A percentile compares a stretch with the other conserved stretches of the same genome.
These are phyloP conservation scores for Catostylus mosaicus DNA, from an alignment of 30 jellyfish, hydroid and myxozoan genomes.

Conservation along the genomic window DNA sequence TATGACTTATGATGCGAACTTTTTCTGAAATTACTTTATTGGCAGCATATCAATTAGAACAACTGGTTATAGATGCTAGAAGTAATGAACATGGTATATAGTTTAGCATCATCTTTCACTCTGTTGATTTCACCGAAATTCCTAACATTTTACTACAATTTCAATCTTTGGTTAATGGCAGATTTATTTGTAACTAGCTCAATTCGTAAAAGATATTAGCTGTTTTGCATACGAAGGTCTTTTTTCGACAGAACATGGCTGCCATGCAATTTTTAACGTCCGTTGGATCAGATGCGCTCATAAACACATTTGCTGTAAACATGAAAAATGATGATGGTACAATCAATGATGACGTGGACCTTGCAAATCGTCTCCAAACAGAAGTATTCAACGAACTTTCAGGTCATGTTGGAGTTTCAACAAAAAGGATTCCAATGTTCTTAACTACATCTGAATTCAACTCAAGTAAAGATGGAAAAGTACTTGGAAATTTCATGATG, in stretches of 20 bases:
- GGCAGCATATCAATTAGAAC: too few species aligned
- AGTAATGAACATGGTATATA: too few species aligned
- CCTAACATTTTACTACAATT: too few species aligned
- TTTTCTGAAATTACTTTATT: too few species aligned
- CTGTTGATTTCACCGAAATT: too few species aligned
- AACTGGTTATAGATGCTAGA: too few species aligned
- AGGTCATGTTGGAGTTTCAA: slow-evolving; percentile 32
- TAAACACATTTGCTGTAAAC: slow-evolving; percentile 65
- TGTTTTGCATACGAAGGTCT: neutral
- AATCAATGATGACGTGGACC: slow-evolving; percentile 14
- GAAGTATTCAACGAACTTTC: slow-evolving; percentile 42
- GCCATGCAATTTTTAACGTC: slow-evolving; percentile 46
- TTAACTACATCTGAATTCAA: slow-evolving; percentile 48
- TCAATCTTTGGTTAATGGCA: too few species aligned
- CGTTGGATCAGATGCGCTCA: slow-evolving; percentile 76
- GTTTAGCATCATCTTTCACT: too few species aligned
- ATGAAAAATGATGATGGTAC: slow-evolving; percentile 38
- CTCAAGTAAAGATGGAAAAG: slow-evolving; percentile 22
- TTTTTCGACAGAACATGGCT: slow-evolving; percentile 27
- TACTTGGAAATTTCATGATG: slow-evolving; percentile 21
- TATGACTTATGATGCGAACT: too few species aligned
- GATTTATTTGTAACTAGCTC: too few species aligned
- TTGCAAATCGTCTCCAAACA: slow-evolving; percentile 46
- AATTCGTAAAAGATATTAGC: too few species aligned
- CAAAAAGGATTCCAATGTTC: slow-evolving; percentile 59